These are phyloP conservation scores for Hydrotaea diabolus DNA, from an alignment of 2,888 invertebrate species.

Conservation along the genomic window DNA sequence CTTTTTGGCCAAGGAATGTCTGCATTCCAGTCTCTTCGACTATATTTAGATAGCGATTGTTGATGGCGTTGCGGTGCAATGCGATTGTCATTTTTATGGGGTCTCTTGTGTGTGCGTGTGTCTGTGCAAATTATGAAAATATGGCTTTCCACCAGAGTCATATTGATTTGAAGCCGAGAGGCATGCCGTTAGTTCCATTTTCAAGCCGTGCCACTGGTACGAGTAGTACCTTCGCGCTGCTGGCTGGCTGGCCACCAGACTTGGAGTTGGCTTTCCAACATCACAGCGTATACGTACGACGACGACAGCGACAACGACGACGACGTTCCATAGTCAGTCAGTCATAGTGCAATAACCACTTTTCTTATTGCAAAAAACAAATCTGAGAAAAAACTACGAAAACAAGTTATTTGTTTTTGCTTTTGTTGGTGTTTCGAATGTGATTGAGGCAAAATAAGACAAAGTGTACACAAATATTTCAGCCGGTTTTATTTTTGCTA, in stretches of 20 bases:
- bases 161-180: not conserved
- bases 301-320: not conserved
- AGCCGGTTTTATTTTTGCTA: not conserved
- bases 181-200: slow-evolving; percentile 48
- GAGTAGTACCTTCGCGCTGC: not conserved
- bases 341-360: slow-evolving; percentile 16
- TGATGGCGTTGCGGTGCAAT: not conserved
- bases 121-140: not conserved
- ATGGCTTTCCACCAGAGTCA: slow-evolving; percentile 2
- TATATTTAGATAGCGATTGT: slow-evolving; percentile 25
- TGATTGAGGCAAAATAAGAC: not conserved
- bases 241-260: not conserved
- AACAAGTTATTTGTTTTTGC: slow-evolving; percentile 14
- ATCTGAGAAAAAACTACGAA: not conserved
- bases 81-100: not conserved
- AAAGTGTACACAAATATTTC: not conserved
- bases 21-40: slow-evolving; percentile 45
- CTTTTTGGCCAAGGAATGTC: slow-evolving; percentile 46
- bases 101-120: not conserved
- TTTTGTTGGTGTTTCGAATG: not conserved
- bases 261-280: slow-evolving; percentile 7
- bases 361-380: slow-evolving; percentile 23
- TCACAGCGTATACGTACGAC: not conserved
- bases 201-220: not conserved
- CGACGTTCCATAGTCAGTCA: not conserved